phyloP scores from a whole-genome alignment of 2,113 vertebrate species.

The Tapirus terrestris region DNA sequence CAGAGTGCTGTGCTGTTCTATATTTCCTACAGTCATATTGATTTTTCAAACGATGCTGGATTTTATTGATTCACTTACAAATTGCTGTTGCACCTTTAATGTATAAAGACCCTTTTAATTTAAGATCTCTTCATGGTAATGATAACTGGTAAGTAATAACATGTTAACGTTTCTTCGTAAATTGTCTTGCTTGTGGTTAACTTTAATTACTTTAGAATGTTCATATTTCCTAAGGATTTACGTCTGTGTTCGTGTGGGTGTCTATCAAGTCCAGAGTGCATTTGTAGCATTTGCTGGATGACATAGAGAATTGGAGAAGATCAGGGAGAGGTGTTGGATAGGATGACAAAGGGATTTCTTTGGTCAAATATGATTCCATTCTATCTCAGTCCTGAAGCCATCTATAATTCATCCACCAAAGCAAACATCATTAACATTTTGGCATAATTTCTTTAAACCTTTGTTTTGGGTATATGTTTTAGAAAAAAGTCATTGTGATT shows the following conservation, averaged over 20 bases:
- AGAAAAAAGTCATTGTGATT: background rate
- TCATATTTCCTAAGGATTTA: background rate
- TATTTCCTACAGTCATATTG: background rate
- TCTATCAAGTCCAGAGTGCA: background rate
- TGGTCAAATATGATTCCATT: background rate
- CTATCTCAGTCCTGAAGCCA: background rate
- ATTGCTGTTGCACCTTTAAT: background rate
- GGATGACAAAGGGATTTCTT: background rate
- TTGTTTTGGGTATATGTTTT: background rate
- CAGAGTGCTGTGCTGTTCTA: background rate
- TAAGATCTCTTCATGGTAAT: background rate
- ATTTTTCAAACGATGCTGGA: background rate
- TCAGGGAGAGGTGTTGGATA: background rate
- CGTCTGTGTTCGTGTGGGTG: background rate
- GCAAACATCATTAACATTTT: background rate
- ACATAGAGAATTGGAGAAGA: background rate
- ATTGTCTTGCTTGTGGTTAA: background rate
- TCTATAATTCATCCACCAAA: background rate
- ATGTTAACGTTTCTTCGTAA: background rate
- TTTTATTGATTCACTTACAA: background rate
- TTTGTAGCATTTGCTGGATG: background rate
- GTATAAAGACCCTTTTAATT: background rate
- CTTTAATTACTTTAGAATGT: background rate
- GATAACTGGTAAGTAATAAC: background rate
- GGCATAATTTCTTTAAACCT: background rate